These are phyloP conservation scores for Malurus elegans DNA, from an alignment of 2,113 vertebrate species.

Conservation along the genomic window DNA sequence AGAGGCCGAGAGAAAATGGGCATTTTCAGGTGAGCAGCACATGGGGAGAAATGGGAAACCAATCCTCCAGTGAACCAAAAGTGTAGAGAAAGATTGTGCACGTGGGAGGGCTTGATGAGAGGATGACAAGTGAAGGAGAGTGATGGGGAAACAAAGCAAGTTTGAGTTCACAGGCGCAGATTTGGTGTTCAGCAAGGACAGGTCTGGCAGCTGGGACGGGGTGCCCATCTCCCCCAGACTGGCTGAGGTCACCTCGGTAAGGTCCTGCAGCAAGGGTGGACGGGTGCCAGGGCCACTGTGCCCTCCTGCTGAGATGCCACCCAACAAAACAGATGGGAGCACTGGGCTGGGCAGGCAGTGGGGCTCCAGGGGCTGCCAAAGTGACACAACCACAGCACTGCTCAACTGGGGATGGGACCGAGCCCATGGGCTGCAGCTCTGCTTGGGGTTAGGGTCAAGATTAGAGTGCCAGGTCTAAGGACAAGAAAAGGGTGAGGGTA, in stretches of 20 bases:
- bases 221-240: not conserved
- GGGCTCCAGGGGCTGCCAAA: not conserved
- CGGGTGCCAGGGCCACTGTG: too few species aligned
- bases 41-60: not conserved
- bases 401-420: rapidly evolving
- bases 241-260: not conserved
- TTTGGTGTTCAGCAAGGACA: not conserved
- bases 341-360: rapidly evolving
- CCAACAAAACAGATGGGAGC: not conserved
- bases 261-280: not conserved
- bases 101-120: not conserved
- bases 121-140: not conserved
- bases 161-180: not conserved
- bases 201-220: not conserved
- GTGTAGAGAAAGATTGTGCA: rapidly evolving
- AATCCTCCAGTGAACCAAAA: not conserved
- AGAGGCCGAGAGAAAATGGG: not conserved
- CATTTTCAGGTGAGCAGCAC: not conserved
- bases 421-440: not conserved
- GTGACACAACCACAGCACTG: rapidly evolving
- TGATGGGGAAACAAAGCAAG: not conserved
- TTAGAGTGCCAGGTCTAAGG: not conserved
- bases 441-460: not conserved
- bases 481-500: not conserved
- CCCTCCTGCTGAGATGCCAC: not conserved